These are phyloP conservation scores for Todiramphus chloris DNA, from an alignment of 2,113 vertebrate species.

Conservation along the genomic window DNA sequence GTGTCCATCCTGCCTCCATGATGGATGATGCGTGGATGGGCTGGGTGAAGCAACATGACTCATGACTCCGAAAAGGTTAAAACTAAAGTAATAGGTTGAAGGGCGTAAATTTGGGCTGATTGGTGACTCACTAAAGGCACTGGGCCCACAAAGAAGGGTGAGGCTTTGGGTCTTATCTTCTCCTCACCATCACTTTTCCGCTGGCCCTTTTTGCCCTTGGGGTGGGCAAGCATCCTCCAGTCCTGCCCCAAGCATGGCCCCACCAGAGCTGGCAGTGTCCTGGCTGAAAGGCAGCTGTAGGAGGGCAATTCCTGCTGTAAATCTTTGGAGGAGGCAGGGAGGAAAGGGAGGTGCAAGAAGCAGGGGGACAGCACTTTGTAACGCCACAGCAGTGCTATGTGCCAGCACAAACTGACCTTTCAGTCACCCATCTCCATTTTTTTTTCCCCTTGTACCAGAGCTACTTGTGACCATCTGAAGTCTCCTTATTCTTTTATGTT, in stretches of 20 bases:
- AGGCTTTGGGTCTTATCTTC: conserved; percentile 10
- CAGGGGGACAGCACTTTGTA: background rate
- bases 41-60: accelerated
- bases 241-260: background rate
- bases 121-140: background rate
- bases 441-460: background rate
- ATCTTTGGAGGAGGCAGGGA: background rate
- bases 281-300: accelerated
- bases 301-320: background rate
- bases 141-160: background rate
- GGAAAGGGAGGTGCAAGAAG: conserved; percentile 40
- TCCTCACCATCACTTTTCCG: background rate
- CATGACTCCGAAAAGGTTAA: accelerated
- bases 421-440: background rate
- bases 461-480: background rate
- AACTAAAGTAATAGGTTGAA: background rate
- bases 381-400: accelerated
- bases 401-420: conserved; percentile 19
- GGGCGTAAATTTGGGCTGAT: background rate
- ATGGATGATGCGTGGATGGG: background rate
- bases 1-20: background rate
- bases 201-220: background rate
- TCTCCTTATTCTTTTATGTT: background rate
- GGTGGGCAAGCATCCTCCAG: background rate
- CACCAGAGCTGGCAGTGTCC: background rate